phyloP scores from a whole-genome alignment of 2,797 vertebrate genomes.

The Periparus ater region DNA sequence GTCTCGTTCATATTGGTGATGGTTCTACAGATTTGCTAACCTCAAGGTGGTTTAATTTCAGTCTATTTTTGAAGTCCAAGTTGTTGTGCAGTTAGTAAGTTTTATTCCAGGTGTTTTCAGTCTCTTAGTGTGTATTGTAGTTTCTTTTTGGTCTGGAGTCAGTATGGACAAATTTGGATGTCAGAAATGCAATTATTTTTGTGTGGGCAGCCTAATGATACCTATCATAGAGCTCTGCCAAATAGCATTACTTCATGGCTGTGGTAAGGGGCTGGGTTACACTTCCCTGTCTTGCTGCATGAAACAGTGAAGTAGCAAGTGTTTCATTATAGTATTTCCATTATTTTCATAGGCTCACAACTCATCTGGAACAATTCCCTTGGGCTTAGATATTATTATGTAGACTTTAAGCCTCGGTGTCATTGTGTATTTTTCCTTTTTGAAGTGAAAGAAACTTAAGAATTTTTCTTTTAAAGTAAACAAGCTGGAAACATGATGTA shows the following conservation, averaged over 20 bases:
- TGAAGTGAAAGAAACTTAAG: conserved; percentile 16
- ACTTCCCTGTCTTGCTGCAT: not conserved
- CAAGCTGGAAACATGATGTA: not conserved
- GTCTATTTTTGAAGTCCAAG: not conserved
- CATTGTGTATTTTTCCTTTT: not conserved
- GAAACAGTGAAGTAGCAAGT: not conserved
- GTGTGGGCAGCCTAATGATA: not conserved
- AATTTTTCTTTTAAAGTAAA: conserved; percentile 25
- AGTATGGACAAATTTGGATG: not conserved
- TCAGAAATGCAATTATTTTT: not conserved
- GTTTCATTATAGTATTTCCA: conserved; percentile 9
- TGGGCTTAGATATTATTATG: not conserved
- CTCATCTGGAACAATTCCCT: conserved; percentile 9
- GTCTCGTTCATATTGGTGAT: not conserved
- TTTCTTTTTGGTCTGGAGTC: not conserved
- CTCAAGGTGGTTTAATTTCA: not conserved
- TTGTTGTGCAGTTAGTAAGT: not conserved
- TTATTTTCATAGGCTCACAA: conserved; percentile 16
- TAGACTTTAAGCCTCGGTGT: not conserved
- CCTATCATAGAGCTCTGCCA: not conserved
- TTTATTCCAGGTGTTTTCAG: conserved; percentile 1
- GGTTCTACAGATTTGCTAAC: not conserved
- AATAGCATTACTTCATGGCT: not conserved
- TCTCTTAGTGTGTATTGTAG: not conserved
- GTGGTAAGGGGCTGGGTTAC: not conserved